Base-by-base conservation (phyloP, 2,888 invertebrate species). In the Lasioglossum lativentre region DNA sequence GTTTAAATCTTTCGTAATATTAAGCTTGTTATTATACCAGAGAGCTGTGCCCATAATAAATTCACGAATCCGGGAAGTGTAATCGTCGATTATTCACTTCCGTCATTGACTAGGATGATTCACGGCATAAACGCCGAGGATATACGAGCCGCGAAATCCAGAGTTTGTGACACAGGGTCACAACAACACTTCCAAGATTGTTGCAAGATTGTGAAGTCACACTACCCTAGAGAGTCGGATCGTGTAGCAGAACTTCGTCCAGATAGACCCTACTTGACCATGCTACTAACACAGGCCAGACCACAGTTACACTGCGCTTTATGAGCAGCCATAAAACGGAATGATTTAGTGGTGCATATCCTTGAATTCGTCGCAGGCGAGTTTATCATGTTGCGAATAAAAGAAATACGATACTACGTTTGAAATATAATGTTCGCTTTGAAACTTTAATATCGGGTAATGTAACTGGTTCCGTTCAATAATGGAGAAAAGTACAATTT, bases 191-290 rank as follows among this genome's bases (percentile, higher is more conserved):
- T 68, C 10, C 23, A 38, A 68, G 68, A 68, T 68, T 68, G 34
- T 63, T 63, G 63, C 63, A 63, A 63, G 63, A 63, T 63, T 63
- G 63, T 30, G 30, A 63, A 63, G 63, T 63, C 63, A 63, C 27
- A 63, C 23, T 30, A 30, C 16, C 16, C 56, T 56, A n/a, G n/a
- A 56, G 30, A 63, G 30, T 16, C 63, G 12, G 16, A 16, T 27
- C 63, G 30, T 68, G 68, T 68, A 12, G 23, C 4, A 68, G 34
- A 38, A 34, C 38, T 38, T 68, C 23, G 38, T 23, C 12, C 23
- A 68, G 23, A 23, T 68, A 68, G 23, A 68, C 12, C 23, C 68
- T 19, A 34, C 68, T 66, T 68, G 68, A 68, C 68, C 66, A 23
- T 38, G 8, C 34, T 38, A 68, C 66, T 19, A 68, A 68, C 34